Evolutionary conservation across 2,113 vertebrate genomes (phyloP).

Genomic region (Sphyrna mokarran): DNA sequence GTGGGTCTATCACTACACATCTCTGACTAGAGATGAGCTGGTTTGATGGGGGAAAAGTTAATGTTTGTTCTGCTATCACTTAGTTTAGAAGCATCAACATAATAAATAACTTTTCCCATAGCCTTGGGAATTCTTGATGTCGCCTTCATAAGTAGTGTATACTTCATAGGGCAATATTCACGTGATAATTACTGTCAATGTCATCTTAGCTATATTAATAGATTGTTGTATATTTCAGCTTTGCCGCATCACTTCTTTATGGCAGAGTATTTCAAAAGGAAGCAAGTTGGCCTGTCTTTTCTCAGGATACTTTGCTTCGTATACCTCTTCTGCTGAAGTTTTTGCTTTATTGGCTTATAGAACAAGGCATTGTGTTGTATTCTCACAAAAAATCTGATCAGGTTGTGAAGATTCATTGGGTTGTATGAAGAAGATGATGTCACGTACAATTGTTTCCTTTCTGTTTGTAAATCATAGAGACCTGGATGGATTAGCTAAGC

Average conservation of each 20-base stretch:
- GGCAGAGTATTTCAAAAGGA: not conserved
- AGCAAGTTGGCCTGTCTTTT: not conserved
- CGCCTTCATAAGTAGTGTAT: not conserved
- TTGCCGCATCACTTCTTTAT: not conserved
- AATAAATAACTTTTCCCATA: not conserved
- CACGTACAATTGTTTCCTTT: slow-evolving; percentile 25
- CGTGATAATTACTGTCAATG: not conserved
- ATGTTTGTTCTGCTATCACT: not conserved
- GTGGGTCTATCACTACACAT: not conserved
- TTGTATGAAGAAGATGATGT: not conserved
- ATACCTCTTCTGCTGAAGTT: not conserved
- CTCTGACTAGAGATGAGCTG: no score
- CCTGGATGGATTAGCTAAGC: not conserved
- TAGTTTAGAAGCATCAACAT: not conserved
- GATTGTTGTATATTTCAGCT: not conserved
- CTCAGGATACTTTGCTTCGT: not conserved
- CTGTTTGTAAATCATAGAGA: not conserved
- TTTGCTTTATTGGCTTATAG: not conserved
- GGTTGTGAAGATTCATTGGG: not conserved
- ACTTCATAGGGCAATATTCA: not conserved
- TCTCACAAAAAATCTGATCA: not conserved
- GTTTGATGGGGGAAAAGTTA: not conserved
- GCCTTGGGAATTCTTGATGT: not conserved
- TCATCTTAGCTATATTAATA: not conserved
- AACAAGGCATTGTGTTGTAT: not conserved